Conservation (phyloP, 1,140 invertebrate species). For the Papilio xuthus region DNA sequence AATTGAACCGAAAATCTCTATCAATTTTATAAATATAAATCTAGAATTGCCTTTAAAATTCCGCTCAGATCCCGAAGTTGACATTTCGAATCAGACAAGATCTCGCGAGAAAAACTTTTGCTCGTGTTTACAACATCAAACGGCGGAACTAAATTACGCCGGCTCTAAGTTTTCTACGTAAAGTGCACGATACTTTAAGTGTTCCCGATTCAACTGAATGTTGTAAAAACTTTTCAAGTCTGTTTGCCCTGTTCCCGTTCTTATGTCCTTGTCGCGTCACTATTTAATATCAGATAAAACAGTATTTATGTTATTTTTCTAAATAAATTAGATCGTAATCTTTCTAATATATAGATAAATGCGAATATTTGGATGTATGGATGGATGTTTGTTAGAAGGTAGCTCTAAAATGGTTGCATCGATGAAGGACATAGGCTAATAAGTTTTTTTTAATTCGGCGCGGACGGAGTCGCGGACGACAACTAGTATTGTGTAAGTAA, state of each 20-base stretch:
- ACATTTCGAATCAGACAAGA: conserved; percentile 3
- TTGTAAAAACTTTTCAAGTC: conserved; percentile 9
- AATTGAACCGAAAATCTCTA: not conserved
- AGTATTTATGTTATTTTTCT: too few species aligned
- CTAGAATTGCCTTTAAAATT: not conserved
- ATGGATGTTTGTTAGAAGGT: too few species aligned
- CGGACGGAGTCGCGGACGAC: too few species aligned
- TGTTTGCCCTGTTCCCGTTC: conserved; percentile 8
- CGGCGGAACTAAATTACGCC: conserved; percentile 19
- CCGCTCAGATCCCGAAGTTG: not conserved
- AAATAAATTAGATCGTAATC: too few species aligned
- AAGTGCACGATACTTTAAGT: conserved; percentile 16
- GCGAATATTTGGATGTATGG: too few species aligned
- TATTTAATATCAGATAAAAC: not conserved
- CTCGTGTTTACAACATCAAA: conserved; percentile 26
- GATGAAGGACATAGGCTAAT: too few species aligned
- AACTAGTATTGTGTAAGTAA: not conserved
- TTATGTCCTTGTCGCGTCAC: not conserved
- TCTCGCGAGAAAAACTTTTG: not conserved
- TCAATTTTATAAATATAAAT: not conserved
- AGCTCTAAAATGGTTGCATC: too few species aligned
- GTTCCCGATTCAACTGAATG: conserved; percentile 2
- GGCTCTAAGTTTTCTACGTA: conserved; percentile 16
- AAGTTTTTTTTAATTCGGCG: too few species aligned
- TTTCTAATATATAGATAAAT: too few species aligned